Evolutionary conservation across 2,113 vertebrate species (phyloP), one percentile per base, ranked within the genome.

Genomic region (Myrmophylax atrothorax): DNA sequence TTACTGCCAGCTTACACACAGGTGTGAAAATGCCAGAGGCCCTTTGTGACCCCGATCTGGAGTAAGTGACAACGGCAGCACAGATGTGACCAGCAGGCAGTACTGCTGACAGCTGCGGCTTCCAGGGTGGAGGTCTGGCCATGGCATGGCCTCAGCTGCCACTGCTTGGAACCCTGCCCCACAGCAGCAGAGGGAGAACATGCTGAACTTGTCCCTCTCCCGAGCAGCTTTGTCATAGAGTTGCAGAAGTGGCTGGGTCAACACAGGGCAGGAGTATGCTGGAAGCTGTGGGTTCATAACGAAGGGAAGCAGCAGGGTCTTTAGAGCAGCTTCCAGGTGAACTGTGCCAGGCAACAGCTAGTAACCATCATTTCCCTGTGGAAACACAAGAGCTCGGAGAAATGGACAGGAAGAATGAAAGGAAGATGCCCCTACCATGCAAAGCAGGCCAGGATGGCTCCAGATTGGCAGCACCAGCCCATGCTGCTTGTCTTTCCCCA

Each of bases 221-320:
- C 0, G 13, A 74, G 37, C 2, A 3, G 24, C 56, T 93, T 49
- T 66, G 59, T 46, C 5, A 4, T 0, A 0, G 49, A 68, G 19
- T 16, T 7, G 3, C 47, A 80, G 78, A 60, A 84, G 33, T 0
- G 0, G 28, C 46, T 29, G 26, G 44, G 56, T 42, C 4, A 4
- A 56, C 40, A 25, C 1, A 3, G 40, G 16, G 20, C 29, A 52
- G 15, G 23, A n/a, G 20, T 23, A 49, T 35, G 24, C 44, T 67
- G 63, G 49, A 89, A 89, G 42, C 46, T 77, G 59, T 0, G 0
- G 50, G 64, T 84, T 42, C 64, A 58, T 64, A 44, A 80, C 14
- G 62, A 82, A 83, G 67, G 18, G 62, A 82, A 76, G 63, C 1
- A 0, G 8, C 62, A 80, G 38, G 31, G 22, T 22, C 38, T 75